phyloP scores from a whole-genome alignment of 1,140 invertebrate species.

The Scaptomyza hsui region DNA sequence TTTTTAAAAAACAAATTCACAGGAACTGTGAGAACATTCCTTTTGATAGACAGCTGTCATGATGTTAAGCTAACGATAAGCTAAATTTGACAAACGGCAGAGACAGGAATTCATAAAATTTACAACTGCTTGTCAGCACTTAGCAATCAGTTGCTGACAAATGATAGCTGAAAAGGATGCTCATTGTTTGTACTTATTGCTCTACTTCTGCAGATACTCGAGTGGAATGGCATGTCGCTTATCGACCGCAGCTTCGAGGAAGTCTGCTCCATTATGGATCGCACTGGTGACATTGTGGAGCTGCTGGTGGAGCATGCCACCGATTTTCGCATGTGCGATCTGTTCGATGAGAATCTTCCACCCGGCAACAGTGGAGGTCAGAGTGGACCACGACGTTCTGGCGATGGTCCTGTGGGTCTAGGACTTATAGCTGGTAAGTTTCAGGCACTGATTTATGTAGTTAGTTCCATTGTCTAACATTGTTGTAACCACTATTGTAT shows the following conservation, averaged over 20 bases:
- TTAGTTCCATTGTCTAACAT: constrained; percentile 3
- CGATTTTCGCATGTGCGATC: constrained; percentile 88
- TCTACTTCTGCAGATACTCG: constrained; percentile 87
- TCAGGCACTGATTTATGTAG: background rate
- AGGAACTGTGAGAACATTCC: background rate
- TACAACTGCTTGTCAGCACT: constrained; percentile 6
- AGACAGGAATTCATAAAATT: constrained; percentile 2
- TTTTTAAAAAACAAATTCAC: constrained; percentile 1
- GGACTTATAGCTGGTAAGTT: constrained; percentile 83
- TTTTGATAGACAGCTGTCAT: constrained; percentile 24
- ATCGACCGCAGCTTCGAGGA: constrained; percentile 96
- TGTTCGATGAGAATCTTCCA: constrained; percentile 86
- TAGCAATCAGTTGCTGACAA: constrained; percentile 20
- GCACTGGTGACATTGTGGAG: constrained; percentile 91
- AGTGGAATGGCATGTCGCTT: constrained; percentile 93
- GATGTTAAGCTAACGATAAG: constrained; percentile 25
- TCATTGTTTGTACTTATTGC: constrained; percentile 25
- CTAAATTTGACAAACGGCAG: constrained; percentile 16
- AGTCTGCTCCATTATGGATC: constrained; percentile 92
- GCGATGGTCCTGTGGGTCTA: constrained; percentile 75
- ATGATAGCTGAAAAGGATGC: background rate
- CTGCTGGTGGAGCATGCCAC: constrained; percentile 91
- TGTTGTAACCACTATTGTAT: constrained; percentile 26
- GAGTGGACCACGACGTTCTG: constrained; percentile 77
- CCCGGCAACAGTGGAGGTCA: constrained; percentile 78